Evolutionary conservation across 2,888 invertebrate genomes (phyloP), one percentile per base, ranked within the genome.

Genomic region (Drosophila koepferae): DNA sequence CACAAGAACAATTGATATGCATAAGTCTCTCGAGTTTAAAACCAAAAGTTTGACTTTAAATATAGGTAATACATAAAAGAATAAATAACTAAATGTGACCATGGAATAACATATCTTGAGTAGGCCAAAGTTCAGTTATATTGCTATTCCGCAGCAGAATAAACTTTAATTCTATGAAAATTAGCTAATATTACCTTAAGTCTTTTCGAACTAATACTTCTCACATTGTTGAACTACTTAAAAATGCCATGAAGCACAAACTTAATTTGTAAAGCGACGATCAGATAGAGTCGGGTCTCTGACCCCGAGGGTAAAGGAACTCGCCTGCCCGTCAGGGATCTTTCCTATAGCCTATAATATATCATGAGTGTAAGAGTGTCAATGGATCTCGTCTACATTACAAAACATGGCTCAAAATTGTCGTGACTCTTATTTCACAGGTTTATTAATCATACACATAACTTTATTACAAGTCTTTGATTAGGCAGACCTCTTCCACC

Each of bases 1-100:
- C 31, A 41, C 61, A 53, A 55, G n/a, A 64, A 59, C 59, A 72
- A 80, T 77, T 80, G 53, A 70, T 73, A 88, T 82, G 72, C 83
- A 80, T 79, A 64, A 63, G 58, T 53, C 76, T 63, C 43, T 2
- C 10, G 20, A 38, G 28, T 28, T 18, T 14, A 16, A 46, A 20
- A 16, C 31, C 12, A 54, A 46, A 56, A 55, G 28, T 38, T 46
- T 18, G 5, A 1, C 7, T 38, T 44, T 28, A 44, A 46, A 38
- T 46, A n/a, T n/a, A 8, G 38, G 9, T 28, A 28, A 28, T 28
- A 14, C 23, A 8, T 14, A 34, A 9, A 40, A n/a, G 12, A 6
- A 7, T 7, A 18, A 14, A 63, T 20, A 38, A 38, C 12, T n/a
- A 43, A 28, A 16, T 28, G 7, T n/a, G 12, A 12, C 9, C 16